A percentile compares a stretch with the other conserved stretches of the same genome.
Conservation (phyloP, 2,888 invertebrate genomes). For the Ernsta delagoae region DNA sequence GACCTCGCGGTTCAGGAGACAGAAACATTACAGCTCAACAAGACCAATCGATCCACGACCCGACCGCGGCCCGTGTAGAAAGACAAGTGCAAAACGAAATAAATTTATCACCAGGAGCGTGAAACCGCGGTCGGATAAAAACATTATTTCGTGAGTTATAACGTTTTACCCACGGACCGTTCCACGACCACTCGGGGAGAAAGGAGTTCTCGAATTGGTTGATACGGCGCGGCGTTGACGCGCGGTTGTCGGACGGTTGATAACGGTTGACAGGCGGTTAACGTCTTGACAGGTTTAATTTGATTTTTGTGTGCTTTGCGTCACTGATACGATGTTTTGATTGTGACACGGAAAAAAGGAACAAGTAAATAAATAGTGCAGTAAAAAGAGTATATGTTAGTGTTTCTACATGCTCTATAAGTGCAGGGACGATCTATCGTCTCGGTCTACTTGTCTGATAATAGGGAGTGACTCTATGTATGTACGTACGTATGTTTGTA, state of each 20-base stretch:
- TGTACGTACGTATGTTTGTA: too few species aligned
- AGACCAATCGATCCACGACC: constrained; percentile 22
- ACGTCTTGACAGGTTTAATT: constrained; percentile 25
- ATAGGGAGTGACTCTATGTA: too few species aligned
- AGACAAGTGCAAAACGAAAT: constrained; percentile 31
- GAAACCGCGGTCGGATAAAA: constrained; percentile 32
- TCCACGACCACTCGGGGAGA: constrained; percentile 25
- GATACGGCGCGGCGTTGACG: constrained; percentile 27
- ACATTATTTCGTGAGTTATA: constrained; percentile 35
- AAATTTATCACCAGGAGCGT: constrained; percentile 35
- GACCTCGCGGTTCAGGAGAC: background rate
- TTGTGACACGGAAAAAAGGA: background rate
- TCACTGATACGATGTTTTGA: background rate
- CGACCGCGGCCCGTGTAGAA: background rate
- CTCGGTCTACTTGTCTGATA: too few species aligned
- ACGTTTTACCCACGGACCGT: constrained; percentile 23
- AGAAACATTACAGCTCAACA: background rate
- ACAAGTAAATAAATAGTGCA: background rate
- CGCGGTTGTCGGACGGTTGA: constrained; percentile 28
- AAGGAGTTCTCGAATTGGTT: constrained; percentile 32
- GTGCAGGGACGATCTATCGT: too few species aligned
- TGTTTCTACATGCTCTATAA: too few species aligned
- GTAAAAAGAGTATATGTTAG: too few species aligned
- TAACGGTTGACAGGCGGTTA: constrained; percentile 30
- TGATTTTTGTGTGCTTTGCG: constrained; percentile 19